A percentile compares a stretch with the other conserved stretches of the same genome.
Evolutionary conservation across 2,888 invertebrate genomes (phyloP).

Genomic region (Meghimatium bilineatum): DNA sequence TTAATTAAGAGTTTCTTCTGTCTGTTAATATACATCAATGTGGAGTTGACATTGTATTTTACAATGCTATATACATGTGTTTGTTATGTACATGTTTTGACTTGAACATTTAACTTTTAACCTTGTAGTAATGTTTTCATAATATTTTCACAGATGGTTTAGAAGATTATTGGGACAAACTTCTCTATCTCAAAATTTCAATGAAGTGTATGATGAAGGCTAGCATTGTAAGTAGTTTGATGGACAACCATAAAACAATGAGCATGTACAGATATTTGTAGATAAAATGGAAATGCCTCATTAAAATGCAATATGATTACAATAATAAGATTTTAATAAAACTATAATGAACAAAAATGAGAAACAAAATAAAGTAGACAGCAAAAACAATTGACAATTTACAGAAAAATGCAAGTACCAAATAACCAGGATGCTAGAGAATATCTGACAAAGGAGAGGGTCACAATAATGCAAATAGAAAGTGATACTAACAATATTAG

Average conservation of each 20-base stretch:
- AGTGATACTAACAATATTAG: too few species aligned
- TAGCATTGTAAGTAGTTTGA: constrained; percentile 12
- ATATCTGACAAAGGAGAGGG: too few species aligned
- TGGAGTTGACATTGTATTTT: too few species aligned
- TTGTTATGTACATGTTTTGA: too few species aligned
- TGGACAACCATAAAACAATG: neutral
- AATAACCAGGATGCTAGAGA: too few species aligned
- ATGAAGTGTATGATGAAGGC: neutral
- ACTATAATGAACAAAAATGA: too few species aligned
- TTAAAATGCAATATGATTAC: neutral
- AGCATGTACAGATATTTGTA: neutral
- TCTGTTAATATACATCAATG: too few species aligned
- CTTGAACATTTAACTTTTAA: neutral
- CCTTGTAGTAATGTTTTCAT: neutral
- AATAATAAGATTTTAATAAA: neutral
- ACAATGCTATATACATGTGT: too few species aligned
- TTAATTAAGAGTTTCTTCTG: too few species aligned
- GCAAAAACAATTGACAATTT: neutral
- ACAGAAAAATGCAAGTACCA: too few species aligned
- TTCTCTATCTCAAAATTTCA: constrained; percentile 8
- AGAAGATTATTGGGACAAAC: constrained; percentile 24
- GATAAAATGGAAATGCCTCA: neutral
- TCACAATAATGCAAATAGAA: too few species aligned
- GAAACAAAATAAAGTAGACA: neutral
- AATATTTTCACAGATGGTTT: constrained; percentile 27